phyloP scores from a whole-genome alignment of 2,797 vertebrate species.

The Loriculus beryllinus region DNA sequence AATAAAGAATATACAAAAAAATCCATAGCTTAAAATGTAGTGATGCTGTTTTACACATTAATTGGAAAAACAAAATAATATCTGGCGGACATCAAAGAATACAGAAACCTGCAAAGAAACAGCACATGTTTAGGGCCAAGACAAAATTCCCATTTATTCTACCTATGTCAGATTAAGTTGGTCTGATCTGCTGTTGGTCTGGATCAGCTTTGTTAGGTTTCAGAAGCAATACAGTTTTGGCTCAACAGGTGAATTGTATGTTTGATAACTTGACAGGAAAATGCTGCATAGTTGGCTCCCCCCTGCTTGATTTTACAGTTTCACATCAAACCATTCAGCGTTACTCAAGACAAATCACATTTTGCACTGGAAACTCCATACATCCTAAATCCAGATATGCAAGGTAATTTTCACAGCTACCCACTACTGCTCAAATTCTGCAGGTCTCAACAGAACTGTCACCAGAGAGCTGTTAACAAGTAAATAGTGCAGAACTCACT shows the following conservation, averaged over 20 bases:
- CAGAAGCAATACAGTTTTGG: constrained; percentile 52
- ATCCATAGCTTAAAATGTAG: constrained; percentile 76
- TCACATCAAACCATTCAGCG: constrained; percentile 4
- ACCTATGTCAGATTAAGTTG: constrained; percentile 56
- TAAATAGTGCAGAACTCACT: background rate
- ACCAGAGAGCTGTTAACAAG: background rate
- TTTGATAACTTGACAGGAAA: constrained; percentile 56
- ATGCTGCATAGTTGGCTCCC: constrained; percentile 63
- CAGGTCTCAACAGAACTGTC: background rate
- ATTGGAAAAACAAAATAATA: constrained; percentile 59
- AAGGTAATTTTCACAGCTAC: constrained; percentile 18
- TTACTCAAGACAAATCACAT: constrained; percentile 48
- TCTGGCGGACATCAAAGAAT: constrained; percentile 66
- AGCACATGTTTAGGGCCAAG: constrained; percentile 72
- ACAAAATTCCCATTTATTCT: constrained; percentile 70
- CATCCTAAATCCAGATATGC: constrained; percentile 12
- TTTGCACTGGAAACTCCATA: constrained; percentile 49
- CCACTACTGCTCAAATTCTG: background rate
- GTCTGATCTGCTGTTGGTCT: constrained; percentile 47
- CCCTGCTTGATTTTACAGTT: constrained; percentile 28
- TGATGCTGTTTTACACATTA: constrained; percentile 73
- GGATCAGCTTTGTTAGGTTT: constrained; percentile 35
- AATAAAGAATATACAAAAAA: constrained; percentile 81
- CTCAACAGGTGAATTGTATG: constrained; percentile 15
- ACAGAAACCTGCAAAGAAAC: constrained; percentile 72